Conservation (phyloP, 1,140 invertebrate species). For the Tribolium castaneum region DNA sequence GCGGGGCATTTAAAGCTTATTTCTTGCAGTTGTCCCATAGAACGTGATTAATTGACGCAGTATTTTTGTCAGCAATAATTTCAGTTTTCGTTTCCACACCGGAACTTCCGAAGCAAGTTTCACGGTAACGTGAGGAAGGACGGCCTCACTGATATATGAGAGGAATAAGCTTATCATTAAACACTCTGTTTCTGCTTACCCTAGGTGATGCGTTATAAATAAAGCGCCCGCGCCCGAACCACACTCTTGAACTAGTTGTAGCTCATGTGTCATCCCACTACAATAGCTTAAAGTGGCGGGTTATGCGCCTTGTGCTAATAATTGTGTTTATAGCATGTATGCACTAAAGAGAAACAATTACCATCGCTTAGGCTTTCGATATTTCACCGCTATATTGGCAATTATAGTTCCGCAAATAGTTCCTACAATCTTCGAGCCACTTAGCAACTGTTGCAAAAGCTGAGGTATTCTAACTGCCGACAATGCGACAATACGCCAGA, state of each 20-base stretch:
- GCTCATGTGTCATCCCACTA: slow-evolving; percentile 59
- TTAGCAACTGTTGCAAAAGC: slow-evolving; percentile 41
- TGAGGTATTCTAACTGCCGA: slow-evolving; percentile 43
- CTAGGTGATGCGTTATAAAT: not conserved
- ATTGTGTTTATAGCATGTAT: slow-evolving; percentile 61
- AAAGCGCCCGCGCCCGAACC: not conserved
- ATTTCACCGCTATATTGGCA: slow-evolving; percentile 59
- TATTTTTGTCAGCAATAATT: slow-evolving; percentile 62
- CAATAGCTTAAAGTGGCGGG: slow-evolving; percentile 49
- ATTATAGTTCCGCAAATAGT: slow-evolving; percentile 59
- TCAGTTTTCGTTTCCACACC: slow-evolving; percentile 62
- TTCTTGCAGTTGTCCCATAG: slow-evolving; percentile 57
- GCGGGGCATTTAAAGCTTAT: slow-evolving; percentile 53
- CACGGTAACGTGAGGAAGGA: slow-evolving; percentile 47
- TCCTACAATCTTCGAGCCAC: slow-evolving; percentile 52
- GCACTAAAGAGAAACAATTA: slow-evolving; percentile 59
- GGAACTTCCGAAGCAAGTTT: slow-evolving; percentile 61
- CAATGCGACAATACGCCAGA: slow-evolving; percentile 29
- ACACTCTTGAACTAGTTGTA: slow-evolving; percentile 50
- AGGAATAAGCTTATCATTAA: slow-evolving; percentile 33
- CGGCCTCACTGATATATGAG: slow-evolving; percentile 50
- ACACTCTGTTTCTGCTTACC: slow-evolving; percentile 19
- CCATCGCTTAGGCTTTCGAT: slow-evolving; percentile 59
- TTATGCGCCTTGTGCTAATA: slow-evolving; percentile 58
- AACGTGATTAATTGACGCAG: slow-evolving; percentile 59